Evolutionary conservation across 2,797 vertebrate genomes (phyloP).

Genomic region (Myioborus melanocephalus): DNA sequence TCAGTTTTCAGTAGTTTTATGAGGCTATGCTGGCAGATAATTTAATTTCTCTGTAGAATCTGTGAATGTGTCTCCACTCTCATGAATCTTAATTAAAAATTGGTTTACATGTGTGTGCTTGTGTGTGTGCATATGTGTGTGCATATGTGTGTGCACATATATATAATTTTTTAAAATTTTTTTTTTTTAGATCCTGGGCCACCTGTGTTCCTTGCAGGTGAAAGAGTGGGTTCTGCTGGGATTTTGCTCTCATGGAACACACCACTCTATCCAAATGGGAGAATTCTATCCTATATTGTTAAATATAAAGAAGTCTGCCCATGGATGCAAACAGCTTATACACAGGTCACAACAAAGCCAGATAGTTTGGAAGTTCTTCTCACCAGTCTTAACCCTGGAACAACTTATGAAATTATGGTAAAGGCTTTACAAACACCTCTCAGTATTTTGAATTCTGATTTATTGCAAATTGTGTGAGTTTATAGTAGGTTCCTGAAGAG

Average conservation of each 20-base stretch:
- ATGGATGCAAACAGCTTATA: conserved; percentile 84
- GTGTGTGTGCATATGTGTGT: fast-evolving
- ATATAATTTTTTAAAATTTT: background rate
- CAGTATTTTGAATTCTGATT: conserved; percentile 47
- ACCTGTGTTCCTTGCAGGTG: conserved; percentile 83
- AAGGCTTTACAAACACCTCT: background rate
- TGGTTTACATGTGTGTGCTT: background rate
- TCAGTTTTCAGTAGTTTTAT: background rate
- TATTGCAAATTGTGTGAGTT: background rate
- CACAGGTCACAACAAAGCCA: conserved; percentile 78
- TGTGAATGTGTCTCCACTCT: background rate
- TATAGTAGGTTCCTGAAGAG: background rate
- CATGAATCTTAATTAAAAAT: background rate
- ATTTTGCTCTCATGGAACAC: conserved; percentile 91
- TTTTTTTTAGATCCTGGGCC: conserved; percentile 78
- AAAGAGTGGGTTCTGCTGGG: conserved; percentile 92
- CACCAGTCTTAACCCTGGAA: conserved; percentile 90
- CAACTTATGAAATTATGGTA: conserved; percentile 95
- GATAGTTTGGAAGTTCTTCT: conserved; percentile 89
- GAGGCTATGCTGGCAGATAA: background rate
- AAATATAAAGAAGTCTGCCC: conserved; percentile 96
- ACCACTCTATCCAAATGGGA: conserved; percentile 75
- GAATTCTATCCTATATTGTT: conserved; percentile 84
- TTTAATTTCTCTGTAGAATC: background rate
- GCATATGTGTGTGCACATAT: fast-evolving